phyloP scores from a whole-genome alignment of 2,797 vertebrate genomes.

The Sebastes variabilis region DNA sequence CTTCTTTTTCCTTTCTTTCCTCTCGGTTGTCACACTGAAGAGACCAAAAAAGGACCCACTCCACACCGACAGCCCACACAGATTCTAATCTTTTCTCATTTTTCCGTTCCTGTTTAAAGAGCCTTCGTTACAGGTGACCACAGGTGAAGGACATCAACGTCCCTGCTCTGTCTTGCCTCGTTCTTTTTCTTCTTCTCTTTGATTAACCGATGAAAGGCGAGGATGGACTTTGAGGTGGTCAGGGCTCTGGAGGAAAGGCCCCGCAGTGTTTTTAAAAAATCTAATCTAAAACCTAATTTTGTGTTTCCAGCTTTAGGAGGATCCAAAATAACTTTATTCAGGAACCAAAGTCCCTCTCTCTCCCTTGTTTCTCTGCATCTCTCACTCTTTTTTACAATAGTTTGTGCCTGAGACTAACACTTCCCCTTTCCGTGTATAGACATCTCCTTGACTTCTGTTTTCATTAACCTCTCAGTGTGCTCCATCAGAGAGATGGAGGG shows the following conservation, averaged over 20 bases:
- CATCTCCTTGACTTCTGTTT: slow-evolving; percentile 67
- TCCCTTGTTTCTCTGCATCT: background rate
- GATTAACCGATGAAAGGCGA: slow-evolving; percentile 41
- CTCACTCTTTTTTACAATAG: background rate
- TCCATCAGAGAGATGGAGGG: slow-evolving; percentile 50
- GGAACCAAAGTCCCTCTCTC: background rate
- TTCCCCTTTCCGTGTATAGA: slow-evolving; percentile 10
- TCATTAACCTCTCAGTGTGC: slow-evolving; percentile 77
- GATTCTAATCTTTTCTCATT: slow-evolving; percentile 67
- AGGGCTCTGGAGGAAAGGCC: background rate
- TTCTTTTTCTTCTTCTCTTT: slow-evolving; percentile 20
- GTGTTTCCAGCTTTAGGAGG: slow-evolving; percentile 23
- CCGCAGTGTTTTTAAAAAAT: slow-evolving; percentile 2
- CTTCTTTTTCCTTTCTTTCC: slow-evolving; percentile 27
- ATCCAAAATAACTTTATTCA: slow-evolving; percentile 31
- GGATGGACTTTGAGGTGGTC: slow-evolving; percentile 1
- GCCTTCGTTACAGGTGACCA: slow-evolving; percentile 50
- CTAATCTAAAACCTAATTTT: slow-evolving; percentile 37
- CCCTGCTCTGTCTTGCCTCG: background rate
- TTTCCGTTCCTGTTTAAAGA: slow-evolving; percentile 52
- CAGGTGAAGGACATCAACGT: slow-evolving; percentile 57
- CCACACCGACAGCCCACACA: slow-evolving; percentile 41
- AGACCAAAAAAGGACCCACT: slow-evolving; percentile 43
- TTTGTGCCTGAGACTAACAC: slow-evolving; percentile 15
- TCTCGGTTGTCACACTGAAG: slow-evolving; percentile 41